phyloP scores from a whole-genome alignment of 1,140 invertebrate genomes.

The Periplaneta americana region DNA sequence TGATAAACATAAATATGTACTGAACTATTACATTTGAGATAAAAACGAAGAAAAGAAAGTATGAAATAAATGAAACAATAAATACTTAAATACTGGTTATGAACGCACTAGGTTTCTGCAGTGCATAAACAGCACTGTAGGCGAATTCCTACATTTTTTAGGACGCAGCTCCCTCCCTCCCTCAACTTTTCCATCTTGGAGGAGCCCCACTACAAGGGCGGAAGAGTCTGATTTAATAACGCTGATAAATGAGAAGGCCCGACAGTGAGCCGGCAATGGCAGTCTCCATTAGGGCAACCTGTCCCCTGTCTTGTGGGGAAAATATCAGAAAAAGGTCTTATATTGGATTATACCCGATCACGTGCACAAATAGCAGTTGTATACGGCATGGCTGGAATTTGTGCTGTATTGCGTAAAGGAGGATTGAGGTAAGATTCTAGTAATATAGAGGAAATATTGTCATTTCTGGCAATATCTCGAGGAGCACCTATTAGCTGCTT shows the following conservation, averaged over 20 bases:
- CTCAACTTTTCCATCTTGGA: not conserved
- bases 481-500: too few species aligned
- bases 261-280: not conserved
- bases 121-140: not conserved
- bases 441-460: too few species aligned
- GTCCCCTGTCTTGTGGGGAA: not conserved
- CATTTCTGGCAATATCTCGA: too few species aligned
- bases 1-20: too few species aligned
- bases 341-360: not conserved
- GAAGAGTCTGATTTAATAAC: not conserved
- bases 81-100: too few species aligned
- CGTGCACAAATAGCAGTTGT: not conserved
- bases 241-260: not conserved
- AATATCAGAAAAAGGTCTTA: not conserved
- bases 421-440: too few species aligned
- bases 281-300: not conserved
- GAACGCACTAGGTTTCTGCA: not conserved
- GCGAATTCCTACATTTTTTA: not conserved
- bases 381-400: not conserved
- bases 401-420: too few species aligned
- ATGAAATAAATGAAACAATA: too few species aligned
- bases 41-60: too few species aligned
- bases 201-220: not conserved
- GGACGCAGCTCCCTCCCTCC: not conserved
- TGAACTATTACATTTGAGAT: too few species aligned